Percentiles rank a stretch among this genome's conserved stretches.
These are phyloP conservation scores for Protodeltote pygarga DNA, from an alignment of 2,888 invertebrate genomes.

Conservation along the genomic window DNA sequence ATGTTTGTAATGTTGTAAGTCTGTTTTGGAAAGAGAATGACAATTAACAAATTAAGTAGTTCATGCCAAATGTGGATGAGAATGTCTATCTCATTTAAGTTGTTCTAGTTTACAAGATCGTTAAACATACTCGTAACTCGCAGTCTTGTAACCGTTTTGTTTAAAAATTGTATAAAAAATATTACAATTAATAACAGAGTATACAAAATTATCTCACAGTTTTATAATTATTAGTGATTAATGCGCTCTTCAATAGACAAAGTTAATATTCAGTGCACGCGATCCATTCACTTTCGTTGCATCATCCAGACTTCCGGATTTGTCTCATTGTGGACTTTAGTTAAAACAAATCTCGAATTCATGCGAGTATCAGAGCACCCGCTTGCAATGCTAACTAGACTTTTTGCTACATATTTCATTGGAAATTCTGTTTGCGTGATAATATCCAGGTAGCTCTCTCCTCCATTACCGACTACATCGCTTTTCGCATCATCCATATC, in stretches of 20 bases:
- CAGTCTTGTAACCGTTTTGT: not conserved
- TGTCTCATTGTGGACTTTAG: conserved; percentile 54
- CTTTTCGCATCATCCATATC: conserved; percentile 52
- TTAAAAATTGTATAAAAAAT: conserved; percentile 4
- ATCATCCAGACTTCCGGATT: conserved; percentile 63
- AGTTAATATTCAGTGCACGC: conserved; percentile 56
- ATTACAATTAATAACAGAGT: conserved; percentile 16
- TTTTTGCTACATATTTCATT: conserved; percentile 72
- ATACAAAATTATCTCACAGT: conserved; percentile 39
- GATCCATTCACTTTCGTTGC: conserved; percentile 71
- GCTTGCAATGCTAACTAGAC: conserved; percentile 40
- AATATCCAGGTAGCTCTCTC: conserved; percentile 64
- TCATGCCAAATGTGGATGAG: too few relatives aligned
- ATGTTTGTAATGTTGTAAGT: too few relatives aligned
- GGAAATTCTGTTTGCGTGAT: conserved; percentile 77
- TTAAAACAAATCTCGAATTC: conserved; percentile 56
- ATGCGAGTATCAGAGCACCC: conserved; percentile 29
- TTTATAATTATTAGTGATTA: conserved; percentile 31
- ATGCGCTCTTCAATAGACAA: conserved; percentile 29
- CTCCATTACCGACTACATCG: conserved; percentile 44
- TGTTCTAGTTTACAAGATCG: not conserved
- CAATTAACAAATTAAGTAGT: too few relatives aligned
- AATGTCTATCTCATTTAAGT: too few relatives aligned
- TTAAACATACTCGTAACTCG: not conserved
- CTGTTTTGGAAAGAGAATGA: too few relatives aligned